Percentiles rank a stretch among this genome's conserved stretches.
phyloP scores from a whole-genome alignment of 2,888 invertebrate species.

The Epiperipatus broadwayi region DNA sequence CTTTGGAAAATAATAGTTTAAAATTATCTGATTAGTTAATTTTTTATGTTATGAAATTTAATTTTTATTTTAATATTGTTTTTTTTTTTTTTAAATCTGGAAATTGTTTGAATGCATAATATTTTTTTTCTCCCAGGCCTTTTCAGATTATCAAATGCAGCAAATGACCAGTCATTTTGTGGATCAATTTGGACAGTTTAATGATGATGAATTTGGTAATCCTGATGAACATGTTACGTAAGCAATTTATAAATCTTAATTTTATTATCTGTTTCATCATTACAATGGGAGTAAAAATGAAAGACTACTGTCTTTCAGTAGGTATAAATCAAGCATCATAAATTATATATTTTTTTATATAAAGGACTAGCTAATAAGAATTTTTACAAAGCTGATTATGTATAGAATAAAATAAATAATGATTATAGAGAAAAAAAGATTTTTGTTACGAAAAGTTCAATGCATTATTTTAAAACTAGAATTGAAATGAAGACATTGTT shows the following conservation, averaged over 20 bases:
- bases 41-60: constrained; percentile 1
- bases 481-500: no score
- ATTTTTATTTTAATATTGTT: neutral
- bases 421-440: no score
- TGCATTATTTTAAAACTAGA: no score
- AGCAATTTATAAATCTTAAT: constrained; percentile 18
- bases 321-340: no score
- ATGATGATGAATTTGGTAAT: constrained; percentile 42
- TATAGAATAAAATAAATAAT: no score
- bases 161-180: constrained; percentile 40
- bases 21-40: neutral
- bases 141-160: constrained; percentile 41
- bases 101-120: constrained; percentile 10
- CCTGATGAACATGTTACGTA: constrained; percentile 34
- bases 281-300: neutral
- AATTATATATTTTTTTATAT: no score
- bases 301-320: constrained; percentile 1
- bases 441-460: no score
- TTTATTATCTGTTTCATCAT: no score
- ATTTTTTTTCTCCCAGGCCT: constrained; percentile 29
- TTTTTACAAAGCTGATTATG: no score
- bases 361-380: no score
- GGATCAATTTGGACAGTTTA: constrained; percentile 41
- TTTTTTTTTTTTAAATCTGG: constrained; percentile 14
- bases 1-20: no score